Evolutionary conservation across 2,113 vertebrate genomes (phyloP).

Genomic region (Bubo blakistoni): DNA sequence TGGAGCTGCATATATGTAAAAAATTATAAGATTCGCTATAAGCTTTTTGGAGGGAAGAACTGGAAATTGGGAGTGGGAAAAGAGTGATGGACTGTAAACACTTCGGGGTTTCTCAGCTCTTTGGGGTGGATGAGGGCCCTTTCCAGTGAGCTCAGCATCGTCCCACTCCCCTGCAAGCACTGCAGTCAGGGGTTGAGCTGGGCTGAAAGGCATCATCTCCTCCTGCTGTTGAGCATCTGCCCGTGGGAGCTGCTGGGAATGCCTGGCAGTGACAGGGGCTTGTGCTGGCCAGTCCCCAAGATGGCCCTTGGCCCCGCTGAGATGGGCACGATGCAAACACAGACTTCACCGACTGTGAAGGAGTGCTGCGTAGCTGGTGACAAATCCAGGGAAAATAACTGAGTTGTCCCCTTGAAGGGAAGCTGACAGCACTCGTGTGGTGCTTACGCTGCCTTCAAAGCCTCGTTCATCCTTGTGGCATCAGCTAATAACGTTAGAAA

Average conservation of each 20-base stretch:
- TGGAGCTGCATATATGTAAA: neutral
- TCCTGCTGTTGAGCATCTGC: neutral
- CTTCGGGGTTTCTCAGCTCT: neutral
- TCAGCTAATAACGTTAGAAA: rapidly evolving
- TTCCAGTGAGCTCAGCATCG: neutral
- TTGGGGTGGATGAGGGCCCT: neutral
- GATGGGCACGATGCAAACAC: rapidly evolving
- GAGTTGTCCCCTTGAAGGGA: neutral
- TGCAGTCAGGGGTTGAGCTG: rapidly evolving
- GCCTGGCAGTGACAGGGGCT: rapidly evolving
- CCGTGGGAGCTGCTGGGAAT: rapidly evolving
- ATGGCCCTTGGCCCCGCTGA: rapidly evolving
- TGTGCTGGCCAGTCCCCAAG: rapidly evolving
- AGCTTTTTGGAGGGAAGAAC: neutral
- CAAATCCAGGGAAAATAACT: neutral
- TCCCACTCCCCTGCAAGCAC: neutral
- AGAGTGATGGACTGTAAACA: neutral
- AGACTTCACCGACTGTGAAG: rapidly evolving
- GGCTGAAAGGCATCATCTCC: neutral
- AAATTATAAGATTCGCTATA: neutral
- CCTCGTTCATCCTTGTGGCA: rapidly evolving
- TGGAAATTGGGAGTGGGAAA: neutral
- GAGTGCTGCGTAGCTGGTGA: rapidly evolving
- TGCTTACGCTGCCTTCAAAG: neutral
- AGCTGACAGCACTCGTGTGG: rapidly evolving